Base-by-base conservation (phyloP, 2,888 invertebrate species). In the Laothoe populi region DNA sequence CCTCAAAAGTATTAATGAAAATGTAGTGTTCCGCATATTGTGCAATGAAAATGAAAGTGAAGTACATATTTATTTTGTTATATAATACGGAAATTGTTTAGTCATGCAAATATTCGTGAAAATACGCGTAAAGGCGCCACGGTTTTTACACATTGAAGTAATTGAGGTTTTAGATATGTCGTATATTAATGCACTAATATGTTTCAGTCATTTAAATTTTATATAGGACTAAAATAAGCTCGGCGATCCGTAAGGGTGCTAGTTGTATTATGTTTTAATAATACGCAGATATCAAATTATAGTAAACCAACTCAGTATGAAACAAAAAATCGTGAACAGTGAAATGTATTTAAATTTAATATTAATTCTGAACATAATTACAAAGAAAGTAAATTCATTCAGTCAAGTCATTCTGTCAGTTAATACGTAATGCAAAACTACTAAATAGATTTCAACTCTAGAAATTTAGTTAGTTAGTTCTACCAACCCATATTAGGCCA, bases 391-490 rank as follows among this genome's bases (percentile, higher is more conserved):
- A 23, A 58, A 59, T 66, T 66, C 46, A 66, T 40, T 68, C 44
- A 65, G 64, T 70, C 66, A 64, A 60, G 49, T 53, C 31, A 16
- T 31, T n/a, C n/a, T n/a, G n/a, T n/a, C n/a, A n/a, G n/a, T 53
- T 31, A 31, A 53, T 53, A 31, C 49, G 66, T 66, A 66, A 69
- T 48, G 70, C 69, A 75, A 75, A 75, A 75, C 67, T n/a, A 57
- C 61, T 73, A 75, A 75, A 75, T 73, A 67, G 65, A 71, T 71
- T 73, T 72, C 73, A 74, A 75, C 74, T 45, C 44, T 68, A 62
- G 49, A 31, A 31, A 53, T 53, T 10, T 53, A 53, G 16, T 53
- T 31, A 31, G 19, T 31, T 24, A 53, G 31, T 53, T 8, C 49
- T 26, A 26, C 26, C 2, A 5, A 5, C 26, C 4, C 5, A 26